Conservation (phyloP, 2,113 vertebrate species). For the Nerophis lumbriciformis region DNA sequence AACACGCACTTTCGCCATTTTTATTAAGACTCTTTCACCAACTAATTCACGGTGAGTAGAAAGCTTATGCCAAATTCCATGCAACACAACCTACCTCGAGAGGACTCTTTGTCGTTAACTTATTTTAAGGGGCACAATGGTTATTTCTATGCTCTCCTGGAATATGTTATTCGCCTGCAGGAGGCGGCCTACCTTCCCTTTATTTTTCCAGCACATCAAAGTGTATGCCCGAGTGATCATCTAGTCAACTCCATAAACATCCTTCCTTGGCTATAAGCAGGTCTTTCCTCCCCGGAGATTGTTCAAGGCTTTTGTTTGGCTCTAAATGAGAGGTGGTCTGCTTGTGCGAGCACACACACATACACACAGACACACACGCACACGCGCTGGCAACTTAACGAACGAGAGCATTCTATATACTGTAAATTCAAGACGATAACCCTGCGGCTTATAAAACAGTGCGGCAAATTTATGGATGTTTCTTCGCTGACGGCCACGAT, state of each 20-base stretch:
- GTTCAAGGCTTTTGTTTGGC: conserved; percentile 23
- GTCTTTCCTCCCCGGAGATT: conserved; percentile 28
- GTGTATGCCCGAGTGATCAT: conserved; percentile 19
- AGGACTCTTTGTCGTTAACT: background rate
- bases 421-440: too few relatives aligned
- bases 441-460: too few relatives aligned
- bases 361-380: background rate
- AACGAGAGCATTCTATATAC: background rate
- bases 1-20: background rate
- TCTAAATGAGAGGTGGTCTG: conserved; percentile 12
- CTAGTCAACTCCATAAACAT: conserved; percentile 28
- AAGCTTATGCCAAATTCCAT: background rate
- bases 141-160: conserved; percentile 10
- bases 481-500: too few relatives aligned
- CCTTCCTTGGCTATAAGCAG: conserved; percentile 21
- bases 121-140: conserved; percentile 10
- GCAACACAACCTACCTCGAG: background rate
- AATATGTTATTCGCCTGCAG: conserved; percentile 19
- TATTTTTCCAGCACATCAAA: conserved; percentile 33
- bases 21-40: background rate
- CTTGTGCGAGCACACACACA: conserved; percentile 11
- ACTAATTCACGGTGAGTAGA: background rate
- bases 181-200: conserved; percentile 23
- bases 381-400: background rate
- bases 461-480: too few relatives aligned